Evolutionary conservation across 2,797 vertebrate species (phyloP).

Genomic region (Leptatherina wallacei): DNA sequence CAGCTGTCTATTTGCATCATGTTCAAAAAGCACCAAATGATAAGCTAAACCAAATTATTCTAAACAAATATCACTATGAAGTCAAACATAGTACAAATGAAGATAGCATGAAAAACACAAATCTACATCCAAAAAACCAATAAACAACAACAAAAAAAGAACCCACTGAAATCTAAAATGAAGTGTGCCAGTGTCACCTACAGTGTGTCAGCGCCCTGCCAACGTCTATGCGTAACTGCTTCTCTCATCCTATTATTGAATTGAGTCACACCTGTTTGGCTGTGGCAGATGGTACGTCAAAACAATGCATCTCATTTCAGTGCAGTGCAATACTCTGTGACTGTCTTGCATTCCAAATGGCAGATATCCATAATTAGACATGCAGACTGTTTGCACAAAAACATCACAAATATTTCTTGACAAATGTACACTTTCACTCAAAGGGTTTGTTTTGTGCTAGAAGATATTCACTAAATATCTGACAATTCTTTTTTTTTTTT

Average conservation of each 20-base stretch:
- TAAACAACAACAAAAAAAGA: background rate
- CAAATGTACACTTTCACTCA: constrained; percentile 46
- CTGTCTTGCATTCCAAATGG: constrained; percentile 64
- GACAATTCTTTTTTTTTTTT: constrained; percentile 9
- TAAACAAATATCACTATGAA: background rate
- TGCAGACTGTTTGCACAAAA: constrained; percentile 43
- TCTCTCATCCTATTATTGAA: constrained; percentile 62
- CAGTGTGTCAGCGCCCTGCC: constrained; percentile 39
- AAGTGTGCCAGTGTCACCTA: constrained; percentile 37
- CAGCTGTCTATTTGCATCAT: no score
- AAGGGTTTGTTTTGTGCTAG: constrained; percentile 27
- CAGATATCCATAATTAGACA: constrained; percentile 59
- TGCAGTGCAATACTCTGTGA: constrained; percentile 56
- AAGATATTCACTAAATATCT: constrained; percentile 16
- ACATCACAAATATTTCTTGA: constrained; percentile 36
- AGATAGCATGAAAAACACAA: background rate
- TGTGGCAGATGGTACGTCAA: constrained; percentile 68
- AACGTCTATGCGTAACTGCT: constrained; percentile 47
- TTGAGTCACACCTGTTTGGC: constrained; percentile 73
- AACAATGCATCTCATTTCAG: constrained; percentile 74
- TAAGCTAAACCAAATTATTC: background rate
- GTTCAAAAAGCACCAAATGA: no score
- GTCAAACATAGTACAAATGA: constrained; percentile 16
- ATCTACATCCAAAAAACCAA: no score
- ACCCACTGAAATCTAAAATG: constrained; percentile 39